Percentiles rank a stretch among this genome's conserved stretches.
Conservation (phyloP, 2,113 vertebrate species). For the Ochotona princeps region DNA sequence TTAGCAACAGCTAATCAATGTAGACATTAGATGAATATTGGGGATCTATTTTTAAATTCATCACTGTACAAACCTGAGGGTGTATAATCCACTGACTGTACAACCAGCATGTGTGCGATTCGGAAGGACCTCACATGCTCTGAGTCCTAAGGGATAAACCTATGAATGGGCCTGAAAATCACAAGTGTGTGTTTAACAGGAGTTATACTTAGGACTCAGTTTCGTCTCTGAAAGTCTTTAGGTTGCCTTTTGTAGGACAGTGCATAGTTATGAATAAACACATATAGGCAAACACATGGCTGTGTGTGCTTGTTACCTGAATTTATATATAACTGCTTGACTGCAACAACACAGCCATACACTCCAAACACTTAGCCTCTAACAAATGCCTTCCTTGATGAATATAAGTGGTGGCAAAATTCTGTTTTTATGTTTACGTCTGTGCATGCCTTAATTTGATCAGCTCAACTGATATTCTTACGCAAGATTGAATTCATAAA, state of each 20-base stretch:
- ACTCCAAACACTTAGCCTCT: not conserved
- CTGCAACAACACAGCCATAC: not conserved
- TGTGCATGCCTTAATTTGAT: not conserved
- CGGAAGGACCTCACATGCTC: rapidly evolving
- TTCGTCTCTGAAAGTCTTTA: not conserved
- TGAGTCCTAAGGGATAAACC: not conserved
- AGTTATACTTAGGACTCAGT: not conserved
- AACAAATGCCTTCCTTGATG: not conserved
- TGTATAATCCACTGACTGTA: rapidly evolving
- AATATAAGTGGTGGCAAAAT: not conserved
- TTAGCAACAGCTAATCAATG: not conserved
- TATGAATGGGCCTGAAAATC: not conserved
- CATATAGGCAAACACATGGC: not conserved
- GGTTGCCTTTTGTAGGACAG: not conserved
- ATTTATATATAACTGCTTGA: too few species aligned
- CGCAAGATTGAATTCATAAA: conserved; percentile 10
- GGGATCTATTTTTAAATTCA: not conserved
- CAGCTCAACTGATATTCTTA: not conserved
- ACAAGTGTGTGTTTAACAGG: not conserved
- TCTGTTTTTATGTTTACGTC: not conserved
- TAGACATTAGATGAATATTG: not conserved
- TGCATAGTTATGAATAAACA: not conserved
- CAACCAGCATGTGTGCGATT: rapidly evolving
- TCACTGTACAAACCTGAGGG: not conserved
- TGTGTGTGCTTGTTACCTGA: too few species aligned